Conservation (phyloP, 2,888 invertebrate genomes). For the Invenusta paracnida region DNA sequence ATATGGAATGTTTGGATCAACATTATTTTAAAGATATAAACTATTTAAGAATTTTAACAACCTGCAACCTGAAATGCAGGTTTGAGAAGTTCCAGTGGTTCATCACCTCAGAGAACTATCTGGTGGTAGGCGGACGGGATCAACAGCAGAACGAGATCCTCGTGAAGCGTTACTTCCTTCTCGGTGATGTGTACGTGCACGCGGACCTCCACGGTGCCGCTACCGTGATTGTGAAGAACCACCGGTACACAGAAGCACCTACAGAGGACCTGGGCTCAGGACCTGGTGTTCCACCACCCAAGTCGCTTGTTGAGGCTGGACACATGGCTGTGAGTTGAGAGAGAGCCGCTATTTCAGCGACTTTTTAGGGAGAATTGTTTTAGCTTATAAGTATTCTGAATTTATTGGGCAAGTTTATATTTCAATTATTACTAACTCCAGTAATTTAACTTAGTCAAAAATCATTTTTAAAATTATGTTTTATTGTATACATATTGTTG, state of each 20-base stretch:
- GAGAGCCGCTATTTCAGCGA: no score
- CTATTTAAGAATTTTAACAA: no score
- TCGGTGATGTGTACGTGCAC: slow-evolving; percentile 85
- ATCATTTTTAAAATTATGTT: no score
- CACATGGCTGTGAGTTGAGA: slow-evolving; percentile 82
- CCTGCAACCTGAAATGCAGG: no score
- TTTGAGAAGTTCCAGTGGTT: slow-evolving; percentile 99
- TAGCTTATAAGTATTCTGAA: no score
- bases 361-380: no score
- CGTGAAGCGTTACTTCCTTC: slow-evolving; percentile 80
- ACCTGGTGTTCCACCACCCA: slow-evolving; percentile 73
- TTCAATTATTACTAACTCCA: no score
- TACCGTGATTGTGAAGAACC: slow-evolving; percentile 84
- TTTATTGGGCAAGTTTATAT: no score
- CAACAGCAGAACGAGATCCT: slow-evolving; percentile 95
- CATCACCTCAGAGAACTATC: slow-evolving; percentile 82
- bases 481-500: no score
- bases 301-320: slow-evolving; percentile 89
- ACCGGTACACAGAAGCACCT: slow-evolving; percentile 53
- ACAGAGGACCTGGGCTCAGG: slow-evolving; percentile 55
- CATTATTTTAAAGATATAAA: no score
- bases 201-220: slow-evolving; percentile 69
- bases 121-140: slow-evolving; percentile 87
- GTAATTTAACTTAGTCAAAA: no score
- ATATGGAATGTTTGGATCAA: no score